phyloP scores from a whole-genome alignment of 2,797 vertebrate species.

The Cossypha caffra region DNA sequence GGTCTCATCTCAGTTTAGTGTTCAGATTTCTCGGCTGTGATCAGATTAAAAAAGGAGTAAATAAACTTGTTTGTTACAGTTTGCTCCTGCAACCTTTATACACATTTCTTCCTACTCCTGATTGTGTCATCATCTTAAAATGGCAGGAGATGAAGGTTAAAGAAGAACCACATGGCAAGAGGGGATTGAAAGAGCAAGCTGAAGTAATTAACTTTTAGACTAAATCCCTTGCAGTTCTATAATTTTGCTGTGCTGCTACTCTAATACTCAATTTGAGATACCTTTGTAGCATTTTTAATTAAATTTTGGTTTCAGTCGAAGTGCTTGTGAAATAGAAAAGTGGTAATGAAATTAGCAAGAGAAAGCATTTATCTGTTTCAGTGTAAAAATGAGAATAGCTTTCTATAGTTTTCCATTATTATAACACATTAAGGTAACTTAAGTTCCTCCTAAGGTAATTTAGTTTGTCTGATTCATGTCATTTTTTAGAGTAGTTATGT shows the following conservation, averaged over 20 bases:
- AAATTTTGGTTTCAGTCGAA: neutral
- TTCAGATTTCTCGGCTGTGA: neutral
- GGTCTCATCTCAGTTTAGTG: neutral
- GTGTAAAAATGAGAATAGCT: neutral
- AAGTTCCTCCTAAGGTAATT: neutral
- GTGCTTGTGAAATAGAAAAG: neutral
- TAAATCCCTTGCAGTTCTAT: neutral
- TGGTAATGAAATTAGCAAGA: constrained; percentile 59
- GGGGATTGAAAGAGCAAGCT: neutral
- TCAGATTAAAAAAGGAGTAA: neutral
- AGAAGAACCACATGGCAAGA: neutral
- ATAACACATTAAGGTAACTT: neutral
- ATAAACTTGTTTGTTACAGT: neutral
- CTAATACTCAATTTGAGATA: neutral
- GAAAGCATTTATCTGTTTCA: constrained; percentile 62
- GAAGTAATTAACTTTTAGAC: constrained; percentile 27
- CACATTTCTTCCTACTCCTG: neutral
- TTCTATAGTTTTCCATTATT: neutral
- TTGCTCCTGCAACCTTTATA: neutral
- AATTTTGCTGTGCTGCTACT: neutral
- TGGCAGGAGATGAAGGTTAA: neutral
- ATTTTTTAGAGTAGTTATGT: neutral
- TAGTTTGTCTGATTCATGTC: neutral
- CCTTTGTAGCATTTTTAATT: neutral
- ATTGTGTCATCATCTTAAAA: neutral